Percentiles rank a stretch among this genome's conserved stretches.
Conservation (phyloP, 1,140 invertebrate species). For the Tetranychus urticae region DNA sequence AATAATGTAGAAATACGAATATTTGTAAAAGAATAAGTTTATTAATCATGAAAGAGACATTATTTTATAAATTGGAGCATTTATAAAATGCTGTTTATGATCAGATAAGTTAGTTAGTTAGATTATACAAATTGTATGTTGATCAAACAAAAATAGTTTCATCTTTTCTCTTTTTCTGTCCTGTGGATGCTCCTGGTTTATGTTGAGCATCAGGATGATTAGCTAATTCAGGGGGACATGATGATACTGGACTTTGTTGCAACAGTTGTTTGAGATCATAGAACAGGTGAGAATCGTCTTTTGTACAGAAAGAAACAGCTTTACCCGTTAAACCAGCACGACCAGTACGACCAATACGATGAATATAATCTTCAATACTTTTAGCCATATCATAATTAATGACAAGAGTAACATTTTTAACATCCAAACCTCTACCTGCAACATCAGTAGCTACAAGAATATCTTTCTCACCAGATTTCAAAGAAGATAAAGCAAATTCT, state of each 20-base stretch:
- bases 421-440: slow-evolving; percentile 47
- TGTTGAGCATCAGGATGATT: slow-evolving; percentile 97
- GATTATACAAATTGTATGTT: slow-evolving; percentile 5
- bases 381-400: slow-evolving; percentile 99
- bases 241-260: slow-evolving; percentile 67
- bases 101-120: too few species aligned
- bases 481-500: slow-evolving; percentile 85
- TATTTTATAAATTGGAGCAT: too few species aligned
- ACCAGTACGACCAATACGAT: slow-evolving; percentile 96
- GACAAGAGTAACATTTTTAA: slow-evolving; percentile 93
- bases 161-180: slow-evolving; percentile 67
- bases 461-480: slow-evolving; percentile 79
- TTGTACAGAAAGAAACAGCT: slow-evolving; percentile 86
- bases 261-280: slow-evolving; percentile 91
- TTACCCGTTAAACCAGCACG: slow-evolving; percentile 91
- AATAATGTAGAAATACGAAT: too few species aligned
- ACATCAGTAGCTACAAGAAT: slow-evolving; percentile 99
- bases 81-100: too few species aligned
- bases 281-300: slow-evolving; percentile 82
- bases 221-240: slow-evolving; percentile 81
- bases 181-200: slow-evolving; percentile 68
- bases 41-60: too few species aligned
- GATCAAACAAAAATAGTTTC: slow-evolving; percentile 34
- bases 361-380: slow-evolving; percentile 94
- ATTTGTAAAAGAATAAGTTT: too few species aligned